Base-by-base conservation (phyloP, 1,140 invertebrate genomes). In the Caenorhabditis brenneri region DNA sequence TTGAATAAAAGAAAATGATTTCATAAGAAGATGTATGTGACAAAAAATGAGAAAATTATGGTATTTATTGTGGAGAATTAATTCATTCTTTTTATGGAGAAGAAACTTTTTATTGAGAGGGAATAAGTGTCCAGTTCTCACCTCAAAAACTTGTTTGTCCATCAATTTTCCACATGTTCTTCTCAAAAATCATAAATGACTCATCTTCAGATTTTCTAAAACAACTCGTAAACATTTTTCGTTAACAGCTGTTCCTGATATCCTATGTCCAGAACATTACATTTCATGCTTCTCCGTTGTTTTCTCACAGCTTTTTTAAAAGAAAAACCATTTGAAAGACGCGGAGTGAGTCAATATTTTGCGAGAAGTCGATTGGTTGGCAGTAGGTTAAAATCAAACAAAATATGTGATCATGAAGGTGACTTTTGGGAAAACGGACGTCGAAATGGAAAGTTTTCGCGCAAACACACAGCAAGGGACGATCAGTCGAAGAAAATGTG, bases 331-430 rank as follows among this genome's bases (percentile, higher is more conserved):
- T n/a, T 5, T 6, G 39, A 51, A 51, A 51, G 15, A 1, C 49
- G 12, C 19, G 5, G 33, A 42, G 27, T 74, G 65, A 74, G 65
- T 74, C 65, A 74, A 74, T 74, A 74, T 74, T 42, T 74, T 74
- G 65, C 19, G 65, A 39, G 58, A 65, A 65, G 29, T 74, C 33
- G 65, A 15, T 33, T n/a, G 65, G 36, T 74, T 74, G 65, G 65
- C 65, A 74, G 65, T 74, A 74, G 24, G 65, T 74, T 42, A 74
- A 74, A 74, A 74, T 74, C 65, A 74, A 74, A 74, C 65, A 74
- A 74, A 74, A 74, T 42, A 74, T 74, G 36, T 74, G 65, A 42
- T 42, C 65, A 74, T 74, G 65, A 42, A 42, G n/a, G 65, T 74
- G 58, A 65, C 58, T 33, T 24, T 74, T 0, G n/a, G 65, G 58